These are phyloP conservation scores for Pseudopleuronectes americanus DNA, from an alignment of 2,797 vertebrate genomes.

Conservation along the genomic window DNA sequence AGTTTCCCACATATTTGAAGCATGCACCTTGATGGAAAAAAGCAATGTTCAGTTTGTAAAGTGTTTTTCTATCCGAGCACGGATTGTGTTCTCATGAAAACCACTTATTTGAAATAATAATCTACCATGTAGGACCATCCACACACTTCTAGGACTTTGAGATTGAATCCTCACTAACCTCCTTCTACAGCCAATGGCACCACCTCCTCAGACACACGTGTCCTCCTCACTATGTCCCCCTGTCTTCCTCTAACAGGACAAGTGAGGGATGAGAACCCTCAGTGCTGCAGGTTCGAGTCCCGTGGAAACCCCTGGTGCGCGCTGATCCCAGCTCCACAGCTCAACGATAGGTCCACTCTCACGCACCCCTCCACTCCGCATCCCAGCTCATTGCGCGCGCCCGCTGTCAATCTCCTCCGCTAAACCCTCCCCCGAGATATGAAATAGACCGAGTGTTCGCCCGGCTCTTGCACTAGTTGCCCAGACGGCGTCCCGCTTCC, in stretches of 20 bases:
- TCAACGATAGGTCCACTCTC: constrained; percentile 68
- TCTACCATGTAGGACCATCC: no score
- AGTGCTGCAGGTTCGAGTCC: constrained; percentile 8
- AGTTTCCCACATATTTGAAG: no score
- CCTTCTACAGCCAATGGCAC: neutral
- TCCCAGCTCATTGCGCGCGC: constrained; percentile 64
- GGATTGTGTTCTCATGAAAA: no score
- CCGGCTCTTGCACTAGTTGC: constrained; percentile 56
- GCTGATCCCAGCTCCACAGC: constrained; percentile 28
- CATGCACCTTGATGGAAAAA: no score
- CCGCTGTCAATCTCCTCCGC: constrained; percentile 63
- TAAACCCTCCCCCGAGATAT: constrained; percentile 78
- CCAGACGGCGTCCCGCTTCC: constrained; percentile 60
- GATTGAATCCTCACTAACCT: neutral
- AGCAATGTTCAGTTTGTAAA: no score
- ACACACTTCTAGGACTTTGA: no score
- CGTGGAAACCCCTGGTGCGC: constrained; percentile 61
- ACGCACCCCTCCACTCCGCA: constrained; percentile 21
- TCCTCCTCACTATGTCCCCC: no score
- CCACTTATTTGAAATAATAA: no score
- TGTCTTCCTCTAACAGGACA: neutral
- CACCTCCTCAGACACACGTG: no score
- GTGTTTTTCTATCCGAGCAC: no score
- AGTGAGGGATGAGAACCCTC: no score
- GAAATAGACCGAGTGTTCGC: constrained; percentile 67